Percentiles rank a stretch among this genome's conserved stretches.
phyloP scores from a whole-genome alignment of 1,140 invertebrate genomes.

The Musca domestica region DNA sequence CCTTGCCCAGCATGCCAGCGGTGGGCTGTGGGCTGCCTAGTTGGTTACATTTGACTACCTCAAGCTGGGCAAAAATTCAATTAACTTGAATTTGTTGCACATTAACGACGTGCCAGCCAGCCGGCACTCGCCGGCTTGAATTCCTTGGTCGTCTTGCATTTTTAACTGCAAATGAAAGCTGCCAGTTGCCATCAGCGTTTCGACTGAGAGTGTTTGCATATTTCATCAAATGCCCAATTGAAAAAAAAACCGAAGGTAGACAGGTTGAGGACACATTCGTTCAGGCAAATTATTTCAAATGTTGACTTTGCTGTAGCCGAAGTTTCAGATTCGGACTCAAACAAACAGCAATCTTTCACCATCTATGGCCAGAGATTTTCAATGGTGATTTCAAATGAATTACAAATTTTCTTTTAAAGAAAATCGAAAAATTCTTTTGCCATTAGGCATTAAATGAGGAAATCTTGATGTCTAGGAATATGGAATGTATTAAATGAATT shows the following conservation, averaged over 20 bases:
- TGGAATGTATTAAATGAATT: too few relatives aligned
- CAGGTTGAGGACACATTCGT: conserved; percentile 3
- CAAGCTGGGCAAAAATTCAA: conserved; percentile 7
- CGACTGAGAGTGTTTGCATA: conserved; percentile 1
- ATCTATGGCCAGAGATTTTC: too few relatives aligned
- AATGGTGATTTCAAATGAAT: too few relatives aligned
- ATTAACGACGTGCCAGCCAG: conserved; percentile 12
- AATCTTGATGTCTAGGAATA: too few relatives aligned
- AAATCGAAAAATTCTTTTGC: too few relatives aligned
- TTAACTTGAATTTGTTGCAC: conserved; percentile 22
- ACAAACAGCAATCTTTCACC: too few relatives aligned
- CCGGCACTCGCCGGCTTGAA: not conserved
- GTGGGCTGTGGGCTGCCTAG: too few relatives aligned
- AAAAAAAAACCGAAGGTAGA: not conserved
- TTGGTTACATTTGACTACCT: too few relatives aligned
- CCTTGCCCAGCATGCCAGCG: too few relatives aligned
- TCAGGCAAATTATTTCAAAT: conserved; percentile 20
- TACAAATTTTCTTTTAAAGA: too few relatives aligned
- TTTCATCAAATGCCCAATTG: not conserved
- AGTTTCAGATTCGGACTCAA: too few relatives aligned
- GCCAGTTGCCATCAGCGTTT: not conserved
- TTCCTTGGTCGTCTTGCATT: not conserved
- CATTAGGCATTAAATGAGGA: too few relatives aligned
- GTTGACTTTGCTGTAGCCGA: not conserved
- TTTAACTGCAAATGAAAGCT: not conserved